phyloP scores from a whole-genome alignment of 2,888 invertebrate genomes.

The Argynnis bischoffii region DNA sequence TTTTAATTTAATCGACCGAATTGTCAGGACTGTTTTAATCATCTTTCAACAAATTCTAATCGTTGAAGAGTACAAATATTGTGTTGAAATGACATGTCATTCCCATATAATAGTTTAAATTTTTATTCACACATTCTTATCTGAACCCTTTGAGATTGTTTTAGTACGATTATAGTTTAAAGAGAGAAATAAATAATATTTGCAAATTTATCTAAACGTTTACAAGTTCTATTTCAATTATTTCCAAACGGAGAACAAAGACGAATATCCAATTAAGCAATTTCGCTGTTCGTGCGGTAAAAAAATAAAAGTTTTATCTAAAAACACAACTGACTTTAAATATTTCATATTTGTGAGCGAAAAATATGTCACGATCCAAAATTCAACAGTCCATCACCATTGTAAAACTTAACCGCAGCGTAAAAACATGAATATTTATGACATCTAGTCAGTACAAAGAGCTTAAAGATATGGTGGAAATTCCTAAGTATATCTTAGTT shows the following conservation, averaged over 20 bases:
- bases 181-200: not conserved
- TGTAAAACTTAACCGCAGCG: constrained; percentile 22
- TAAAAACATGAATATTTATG: constrained; percentile 36
- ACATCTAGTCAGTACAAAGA: constrained; percentile 16
- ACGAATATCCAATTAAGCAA: constrained; percentile 11
- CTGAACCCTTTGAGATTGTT: no score
- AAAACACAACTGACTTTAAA: not conserved
- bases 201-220: not conserved
- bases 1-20: no score
- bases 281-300: not conserved
- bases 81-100: no score
- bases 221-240: not conserved
- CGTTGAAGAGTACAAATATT: no score
- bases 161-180: not conserved
- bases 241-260: constrained; percentile 5
- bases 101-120: no score
- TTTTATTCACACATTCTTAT: no score
- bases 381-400: constrained; percentile 16
- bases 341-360: constrained; percentile 8
- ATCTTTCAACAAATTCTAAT: no score
- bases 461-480: not conserved
- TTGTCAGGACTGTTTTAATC: no score
- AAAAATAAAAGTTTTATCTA: not conserved
- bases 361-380: constrained; percentile 23
- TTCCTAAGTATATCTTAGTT: not conserved